Evolutionary conservation across 2,797 vertebrate species (phyloP).

Genomic region (Trematomus bernacchii): DNA sequence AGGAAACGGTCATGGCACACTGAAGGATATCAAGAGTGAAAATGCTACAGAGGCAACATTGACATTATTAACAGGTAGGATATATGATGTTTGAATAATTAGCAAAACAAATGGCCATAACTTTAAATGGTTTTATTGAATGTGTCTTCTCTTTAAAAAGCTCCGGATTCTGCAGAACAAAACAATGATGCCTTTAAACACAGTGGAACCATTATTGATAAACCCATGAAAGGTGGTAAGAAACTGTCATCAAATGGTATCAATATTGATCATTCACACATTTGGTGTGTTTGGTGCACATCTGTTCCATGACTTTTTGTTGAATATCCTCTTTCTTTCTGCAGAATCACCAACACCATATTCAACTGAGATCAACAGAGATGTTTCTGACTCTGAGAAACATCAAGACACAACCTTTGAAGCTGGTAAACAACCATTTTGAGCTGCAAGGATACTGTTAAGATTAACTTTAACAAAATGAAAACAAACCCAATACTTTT

Average conservation of each 20-base stretch:
- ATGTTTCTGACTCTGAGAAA: background rate
- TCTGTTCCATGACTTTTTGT: background rate
- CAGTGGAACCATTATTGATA: background rate
- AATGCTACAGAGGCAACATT: conserved; percentile 11
- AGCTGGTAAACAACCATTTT: background rate
- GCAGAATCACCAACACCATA: background rate
- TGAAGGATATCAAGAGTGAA: background rate
- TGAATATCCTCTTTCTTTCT: background rate
- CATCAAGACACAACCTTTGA: background rate
- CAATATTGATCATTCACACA: background rate
- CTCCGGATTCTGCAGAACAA: background rate
- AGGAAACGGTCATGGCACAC: background rate
- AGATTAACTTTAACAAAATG: background rate
- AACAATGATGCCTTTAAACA: background rate
- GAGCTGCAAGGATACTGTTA: background rate
- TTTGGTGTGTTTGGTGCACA: too few species aligned
- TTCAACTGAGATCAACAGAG: background rate
- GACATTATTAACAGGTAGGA: conserved; percentile 16
- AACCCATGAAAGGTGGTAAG: background rate
- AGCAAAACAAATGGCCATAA: background rate
- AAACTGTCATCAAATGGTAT: background rate
- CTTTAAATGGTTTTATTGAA: background rate
- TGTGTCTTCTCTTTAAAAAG: background rate
- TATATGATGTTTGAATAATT: background rate
- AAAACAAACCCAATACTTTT: background rate